Percentiles rank a stretch among this genome's conserved stretches.
Evolutionary conservation across 2,113 vertebrate species (phyloP).

Genomic region (Gnathonemus echidnorhynchus): DNA sequence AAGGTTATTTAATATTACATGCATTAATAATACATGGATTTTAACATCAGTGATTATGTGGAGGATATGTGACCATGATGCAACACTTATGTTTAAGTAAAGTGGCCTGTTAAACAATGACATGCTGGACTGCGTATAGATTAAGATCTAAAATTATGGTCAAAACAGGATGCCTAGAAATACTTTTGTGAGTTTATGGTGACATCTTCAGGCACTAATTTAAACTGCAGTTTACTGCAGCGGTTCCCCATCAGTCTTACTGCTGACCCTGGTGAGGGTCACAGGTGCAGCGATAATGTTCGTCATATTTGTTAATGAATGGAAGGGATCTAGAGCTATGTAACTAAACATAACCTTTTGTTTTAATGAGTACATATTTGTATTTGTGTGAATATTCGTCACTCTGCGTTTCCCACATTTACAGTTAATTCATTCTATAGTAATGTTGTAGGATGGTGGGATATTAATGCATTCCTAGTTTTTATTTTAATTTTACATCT

Average conservation of each 20-base stretch:
- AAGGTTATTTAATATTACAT: background rate
- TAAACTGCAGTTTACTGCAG: background rate
- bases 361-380: background rate
- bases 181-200: conserved; percentile 10
- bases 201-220: conserved; percentile 9
- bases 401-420: background rate
- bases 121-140: background rate
- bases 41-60: background rate
- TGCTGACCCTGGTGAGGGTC: background rate
- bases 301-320: background rate
- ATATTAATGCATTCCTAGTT: background rate
- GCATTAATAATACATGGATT: background rate
- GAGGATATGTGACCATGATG: background rate
- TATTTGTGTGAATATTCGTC: background rate
- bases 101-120: background rate
- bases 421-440: background rate
- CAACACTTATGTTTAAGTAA: background rate
- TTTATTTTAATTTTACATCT: background rate
- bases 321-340: background rate
- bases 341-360: background rate
- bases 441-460: background rate
- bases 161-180: background rate
- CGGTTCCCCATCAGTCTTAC: background rate
- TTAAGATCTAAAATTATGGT: background rate
- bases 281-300: background rate